Evolutionary conservation across 2,888 invertebrate species (phyloP).

Genomic region (Anagyrus pseudococci): DNA sequence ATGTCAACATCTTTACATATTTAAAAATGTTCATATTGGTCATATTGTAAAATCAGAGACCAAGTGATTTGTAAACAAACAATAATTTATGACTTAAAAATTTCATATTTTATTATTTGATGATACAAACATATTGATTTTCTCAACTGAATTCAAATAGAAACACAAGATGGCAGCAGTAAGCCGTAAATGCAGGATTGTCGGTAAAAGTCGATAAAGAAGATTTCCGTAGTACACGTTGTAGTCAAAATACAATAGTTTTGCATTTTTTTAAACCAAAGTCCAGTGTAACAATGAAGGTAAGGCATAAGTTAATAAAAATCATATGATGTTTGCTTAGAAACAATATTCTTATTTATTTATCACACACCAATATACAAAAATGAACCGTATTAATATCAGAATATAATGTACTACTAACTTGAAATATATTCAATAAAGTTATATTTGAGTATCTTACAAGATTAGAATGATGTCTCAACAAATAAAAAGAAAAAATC

Average conservation of each 20-base stretch:
- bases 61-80: too few species aligned
- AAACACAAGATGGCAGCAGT: constrained; percentile 10
- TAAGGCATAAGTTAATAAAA: constrained; percentile 6
- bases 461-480: constrained; percentile 60
- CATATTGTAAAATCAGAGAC: too few species aligned
- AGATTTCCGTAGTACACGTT: neutral
- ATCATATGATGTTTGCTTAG: constrained; percentile 51
- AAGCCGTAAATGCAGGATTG: neutral
- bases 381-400: constrained; percentile 62
- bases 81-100: too few species aligned
- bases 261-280: too few species aligned
- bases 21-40: too few species aligned
- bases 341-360: constrained; percentile 63
- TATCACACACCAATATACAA: constrained; percentile 63
- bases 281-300: neutral
- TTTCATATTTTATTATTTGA: too few species aligned
- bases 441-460: constrained; percentile 62
- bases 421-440: constrained; percentile 62
- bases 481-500: constrained; percentile 53
- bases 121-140: too few species aligned
- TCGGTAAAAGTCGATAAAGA: neutral
- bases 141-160: too few species aligned
- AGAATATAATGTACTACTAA: constrained; percentile 62
- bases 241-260: too few species aligned
- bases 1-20: too few species aligned